Evolutionary conservation across 2,888 invertebrate genomes (phyloP).

Genomic region (Leucophenga montana): DNA sequence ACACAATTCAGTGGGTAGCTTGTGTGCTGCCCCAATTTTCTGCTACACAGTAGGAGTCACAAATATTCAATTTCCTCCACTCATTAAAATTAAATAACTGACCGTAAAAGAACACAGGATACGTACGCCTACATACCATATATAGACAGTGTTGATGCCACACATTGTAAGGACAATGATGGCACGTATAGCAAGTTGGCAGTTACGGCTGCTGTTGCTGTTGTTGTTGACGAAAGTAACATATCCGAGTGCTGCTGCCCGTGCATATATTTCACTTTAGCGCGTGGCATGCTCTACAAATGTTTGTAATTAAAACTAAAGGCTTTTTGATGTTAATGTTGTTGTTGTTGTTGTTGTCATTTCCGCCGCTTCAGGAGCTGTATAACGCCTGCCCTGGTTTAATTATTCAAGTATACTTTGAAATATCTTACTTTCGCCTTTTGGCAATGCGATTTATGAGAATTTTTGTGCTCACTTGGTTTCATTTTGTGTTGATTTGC

Average conservation of each 20-base stretch:
- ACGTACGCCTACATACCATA: slow-evolving; percentile 12
- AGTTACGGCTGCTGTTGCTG: not conserved
- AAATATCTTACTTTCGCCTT: not conserved
- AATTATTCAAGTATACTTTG: slow-evolving; percentile 36
- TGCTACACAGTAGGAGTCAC: slow-evolving; percentile 34
- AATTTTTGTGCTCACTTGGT: slow-evolving; percentile 19
- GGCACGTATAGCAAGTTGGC: slow-evolving; percentile 12
- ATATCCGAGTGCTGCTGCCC: too few species aligned
- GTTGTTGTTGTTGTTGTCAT: slow-evolving; percentile 9
- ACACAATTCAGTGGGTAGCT: too few species aligned
- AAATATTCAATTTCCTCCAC: slow-evolving; percentile 65
- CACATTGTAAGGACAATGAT: not conserved
- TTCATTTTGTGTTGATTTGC: not conserved
- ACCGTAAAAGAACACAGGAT: slow-evolving; percentile 34
- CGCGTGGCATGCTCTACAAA: slow-evolving; percentile 23
- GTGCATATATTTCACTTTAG: not conserved
- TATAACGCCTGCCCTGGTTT: slow-evolving; percentile 21
- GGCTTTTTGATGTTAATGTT: slow-evolving; percentile 45
- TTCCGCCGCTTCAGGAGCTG: not conserved
- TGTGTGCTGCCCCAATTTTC: too few species aligned
- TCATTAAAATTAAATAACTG: slow-evolving; percentile 68
- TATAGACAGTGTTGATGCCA: slow-evolving; percentile 4
- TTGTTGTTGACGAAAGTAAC: not conserved
- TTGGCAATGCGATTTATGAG: slow-evolving; percentile 12
- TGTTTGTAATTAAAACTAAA: slow-evolving; percentile 42